Evolutionary conservation across 1,140 invertebrate species (phyloP), one percentile per base, ranked within the genome.

Genomic region (Pseudoatta argentina): DNA sequence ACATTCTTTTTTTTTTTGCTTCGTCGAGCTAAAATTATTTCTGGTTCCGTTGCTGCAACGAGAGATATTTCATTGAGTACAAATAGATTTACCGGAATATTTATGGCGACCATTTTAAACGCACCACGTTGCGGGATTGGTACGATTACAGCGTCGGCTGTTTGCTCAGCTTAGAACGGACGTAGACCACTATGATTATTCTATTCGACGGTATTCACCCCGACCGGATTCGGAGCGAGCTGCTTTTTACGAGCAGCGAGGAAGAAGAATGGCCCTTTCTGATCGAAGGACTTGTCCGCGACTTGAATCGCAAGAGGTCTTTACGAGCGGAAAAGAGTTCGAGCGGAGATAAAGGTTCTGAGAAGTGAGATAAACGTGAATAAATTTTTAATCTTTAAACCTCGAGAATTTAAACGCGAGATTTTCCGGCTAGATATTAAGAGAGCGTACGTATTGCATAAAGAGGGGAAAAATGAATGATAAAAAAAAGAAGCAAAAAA

Each of bases 261-360:
- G 16, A 55, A 77, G 71, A 77, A 53, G 59, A 63, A 48, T 44
- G 24, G 57, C 18, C 30, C n/a, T 21, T 76, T 55, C 63, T 5
- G 88, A 85, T 78, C 73, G 79, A 61, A 72, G 44, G 78, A 87
- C 78, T 78, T n/a, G 72, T 66, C 77, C 77, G 21, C 51, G 86
- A 61, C 48, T 77, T 3, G 86, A 85, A 85, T 87, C 51, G 53
- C 64, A 10, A 55, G 24, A 71, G 78, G 48, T 66, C 73, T 44
- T 73, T 59, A 72, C 71, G 64, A 87, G 39, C 53, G 51, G 39
- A 55, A 63, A 12, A 30, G 61, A 24, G 34, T 57, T 73, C 27
- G 10, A 24, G 5, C 30, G 34, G 14, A 48, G 51, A 85, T 55
- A 72, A 24, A 83, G 14, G 16, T 64, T 85, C 72, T 76, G n/a